phyloP scores from a whole-genome alignment of 2,888 invertebrate species.

The Ctena decussata region DNA sequence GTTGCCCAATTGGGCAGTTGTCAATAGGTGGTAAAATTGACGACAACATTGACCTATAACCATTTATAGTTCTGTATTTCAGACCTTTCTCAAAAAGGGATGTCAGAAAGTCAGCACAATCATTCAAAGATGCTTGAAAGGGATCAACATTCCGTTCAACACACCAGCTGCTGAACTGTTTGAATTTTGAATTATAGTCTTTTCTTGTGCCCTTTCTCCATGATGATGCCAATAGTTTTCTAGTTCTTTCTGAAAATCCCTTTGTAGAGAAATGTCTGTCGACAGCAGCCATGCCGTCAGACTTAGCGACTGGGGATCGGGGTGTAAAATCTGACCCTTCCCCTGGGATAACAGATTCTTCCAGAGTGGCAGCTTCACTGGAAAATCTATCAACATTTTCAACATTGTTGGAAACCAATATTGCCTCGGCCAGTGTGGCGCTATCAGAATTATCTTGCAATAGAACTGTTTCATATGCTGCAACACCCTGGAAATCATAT shows the following conservation, averaged over 20 bases:
- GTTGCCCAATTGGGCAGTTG: neutral
- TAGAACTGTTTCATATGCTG: no score
- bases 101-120: constrained; percentile 50
- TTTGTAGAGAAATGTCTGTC: no score
- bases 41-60: no score
- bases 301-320: no score
- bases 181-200: constrained; percentile 27
- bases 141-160: constrained; percentile 37
- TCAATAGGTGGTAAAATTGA: neutral
- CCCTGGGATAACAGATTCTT: neutral
- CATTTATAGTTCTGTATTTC: no score
- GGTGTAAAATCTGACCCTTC: no score
- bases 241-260: constrained; percentile 36
- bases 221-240: constrained; percentile 43
- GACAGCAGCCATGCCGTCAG: no score
- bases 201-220: constrained; percentile 35
- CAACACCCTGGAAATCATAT: no score
- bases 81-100: no score
- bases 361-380: constrained; percentile 12
- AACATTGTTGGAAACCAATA: constrained; percentile 35
- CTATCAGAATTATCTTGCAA: no score
- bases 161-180: constrained; percentile 52
- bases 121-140: constrained; percentile 32
- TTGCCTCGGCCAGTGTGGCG: constrained; percentile 39
- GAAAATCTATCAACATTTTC: constrained; percentile 34